Evolutionary conservation across 2,797 vertebrate genomes (phyloP), one percentile per base, ranked within the genome.

Genomic region (Cryptoprocta ferox): DNA sequence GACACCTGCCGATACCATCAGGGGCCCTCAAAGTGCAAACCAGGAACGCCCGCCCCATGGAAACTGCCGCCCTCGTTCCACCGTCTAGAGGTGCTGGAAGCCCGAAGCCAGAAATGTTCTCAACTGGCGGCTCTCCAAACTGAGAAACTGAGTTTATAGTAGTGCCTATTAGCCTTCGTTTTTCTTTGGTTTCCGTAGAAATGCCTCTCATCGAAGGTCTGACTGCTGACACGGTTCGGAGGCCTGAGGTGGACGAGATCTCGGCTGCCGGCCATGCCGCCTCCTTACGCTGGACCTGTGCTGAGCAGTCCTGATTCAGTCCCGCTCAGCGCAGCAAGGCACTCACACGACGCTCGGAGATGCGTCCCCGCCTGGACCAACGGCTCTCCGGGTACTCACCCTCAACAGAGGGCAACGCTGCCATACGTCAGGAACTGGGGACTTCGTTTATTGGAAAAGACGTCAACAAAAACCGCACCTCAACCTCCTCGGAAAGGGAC

Each of bases 231-330:
- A 14, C 35, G 4, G 13, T 1, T 4, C 2, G 2, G 61, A 89
- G 24, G 19, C 6, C 32, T 28, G 2, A 18, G 37, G 79, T 14
- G 13, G 35, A 16, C 10, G 19, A 19, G 32, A 37, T 21, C 35
- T 39, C 19, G 0, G 1, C 26, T 6, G 6, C 14, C 24, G 15
- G 5, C 10, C 8, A 19, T 6, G 7, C 15, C 0, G 13, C 5
- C 24, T 45, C 65, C 10, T 37, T 19, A 37, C 4, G 10, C 37
- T 5, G 10, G 66, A 5, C 18, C n/a, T 3, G 66, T 2, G n/a
- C 50, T 82, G 5, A 76, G 18, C 30, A 10, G 42, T 18, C 42
- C n/a, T 18, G 9, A 59, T 30, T 48, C 37, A 8, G 26, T 45
- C 42, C 42, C 10, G 42, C 42, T 45, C 42, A 45, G 42, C 8